phyloP scores from a whole-genome alignment of 2,888 invertebrate genomes.

The Trisateles emortualis region DNA sequence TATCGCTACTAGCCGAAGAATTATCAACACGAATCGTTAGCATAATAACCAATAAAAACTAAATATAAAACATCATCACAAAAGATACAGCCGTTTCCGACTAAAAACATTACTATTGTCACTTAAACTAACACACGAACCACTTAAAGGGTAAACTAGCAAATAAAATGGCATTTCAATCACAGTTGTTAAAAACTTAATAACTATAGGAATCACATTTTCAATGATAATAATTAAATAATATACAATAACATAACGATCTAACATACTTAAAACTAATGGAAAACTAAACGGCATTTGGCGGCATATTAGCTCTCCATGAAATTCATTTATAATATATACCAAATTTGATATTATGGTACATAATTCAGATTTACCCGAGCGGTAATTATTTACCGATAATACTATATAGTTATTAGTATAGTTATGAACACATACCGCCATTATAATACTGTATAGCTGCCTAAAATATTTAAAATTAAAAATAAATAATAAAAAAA shows the following conservation, averaged over 20 bases:
- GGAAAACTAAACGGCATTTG: constrained; percentile 54
- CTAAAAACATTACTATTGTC: constrained; percentile 56
- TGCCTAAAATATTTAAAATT: constrained; percentile 60
- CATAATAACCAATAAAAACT: constrained; percentile 34
- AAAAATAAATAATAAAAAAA: constrained; percentile 51
- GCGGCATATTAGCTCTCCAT: constrained; percentile 16
- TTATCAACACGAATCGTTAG: constrained; percentile 34
- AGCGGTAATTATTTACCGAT: too few species aligned
- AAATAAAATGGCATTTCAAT: constrained; percentile 77
- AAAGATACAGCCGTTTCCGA: constrained; percentile 31
- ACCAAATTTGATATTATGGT: too few species aligned
- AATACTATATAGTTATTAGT: too few species aligned
- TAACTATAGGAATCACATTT: constrained; percentile 71
- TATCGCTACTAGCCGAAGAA: background rate
- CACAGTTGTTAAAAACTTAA: constrained; percentile 78
- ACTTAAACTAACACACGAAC: constrained; percentile 64
- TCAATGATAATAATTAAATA: constrained; percentile 66
- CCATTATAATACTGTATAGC: constrained; percentile 61
- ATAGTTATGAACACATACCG: constrained; percentile 22
- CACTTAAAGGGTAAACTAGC: constrained; percentile 66
- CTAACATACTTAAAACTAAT: constrained; percentile 76
- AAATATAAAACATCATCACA: constrained; percentile 58
- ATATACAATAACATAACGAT: constrained; percentile 81
- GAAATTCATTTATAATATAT: background rate
- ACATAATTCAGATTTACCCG: too few species aligned